Evolutionary conservation across 2,113 vertebrate species (phyloP), one percentile per base, ranked within the genome.

Genomic region (Pelodiscus sinensis): DNA sequence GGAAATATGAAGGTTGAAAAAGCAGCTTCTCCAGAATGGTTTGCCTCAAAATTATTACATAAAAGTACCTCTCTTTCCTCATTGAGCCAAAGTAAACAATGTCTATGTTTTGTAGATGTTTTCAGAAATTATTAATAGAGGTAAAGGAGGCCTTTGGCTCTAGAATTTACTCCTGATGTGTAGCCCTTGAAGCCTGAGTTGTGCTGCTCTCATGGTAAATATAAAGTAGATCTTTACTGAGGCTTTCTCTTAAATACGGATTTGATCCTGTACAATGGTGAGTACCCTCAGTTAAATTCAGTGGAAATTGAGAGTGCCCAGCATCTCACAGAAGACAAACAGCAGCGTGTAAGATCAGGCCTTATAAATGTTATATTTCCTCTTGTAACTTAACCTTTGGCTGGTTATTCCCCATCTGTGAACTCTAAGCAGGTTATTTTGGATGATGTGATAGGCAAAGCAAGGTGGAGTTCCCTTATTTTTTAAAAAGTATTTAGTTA

Each of bases 41-140:
- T 50, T 27, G 0, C 15, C 0, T 29, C 4, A 19, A 11, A 8
- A 27, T 50, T 35, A 52, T 80, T 22, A 0, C 1, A 9, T 0
- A 0, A 5, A 6, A 18, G 0, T 38, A 27, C 73, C 9, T 71
- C 77, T 24, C 6, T 38, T 44, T 44, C 71, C 35, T 73, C 21
- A 38, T 44, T 44, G n/a, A 38, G 71, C 35, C 71, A 73, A 73
- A 73, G 71, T 21, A 22, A 73, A 73, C 35, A 38, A 73, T 21
- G 15, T 31, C 31, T 22, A 6, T 44, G 35, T 73, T 27, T 0
- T 1, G 1, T 0, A 2, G 6, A 27, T 11, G 21, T 1, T 0
- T 8, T 24, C 57, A 1, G 71, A 62, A 3, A 0, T 8, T 22
- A 1, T 8, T 2, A 44, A 0, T 7, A 25, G 24, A 18, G 75